These are phyloP conservation scores for Cylas formicarius DNA, from an alignment of 1,140 invertebrate genomes.

Conservation along the genomic window DNA sequence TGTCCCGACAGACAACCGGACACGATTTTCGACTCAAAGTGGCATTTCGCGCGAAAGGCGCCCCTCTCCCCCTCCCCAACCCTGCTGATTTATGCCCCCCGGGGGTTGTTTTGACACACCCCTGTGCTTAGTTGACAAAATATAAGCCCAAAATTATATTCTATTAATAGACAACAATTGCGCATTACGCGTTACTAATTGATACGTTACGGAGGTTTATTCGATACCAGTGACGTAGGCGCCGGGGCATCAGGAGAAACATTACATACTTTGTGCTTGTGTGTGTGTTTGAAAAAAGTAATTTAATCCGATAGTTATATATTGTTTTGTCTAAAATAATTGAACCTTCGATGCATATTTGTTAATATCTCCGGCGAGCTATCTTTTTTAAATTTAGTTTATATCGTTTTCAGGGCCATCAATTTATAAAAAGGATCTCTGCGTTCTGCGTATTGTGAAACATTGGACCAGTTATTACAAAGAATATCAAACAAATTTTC, in stretches of 20 bases:
- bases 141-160: conserved; percentile 23
- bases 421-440: too few relatives aligned
- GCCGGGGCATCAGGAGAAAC: too few relatives aligned
- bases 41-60: conserved; percentile 11
- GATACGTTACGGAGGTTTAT: conserved; percentile 25
- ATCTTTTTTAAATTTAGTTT: too few relatives aligned
- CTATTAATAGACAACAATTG: conserved; percentile 29
- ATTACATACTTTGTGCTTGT: too few relatives aligned
- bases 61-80: neutral
- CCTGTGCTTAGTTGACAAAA: conserved; percentile 30
- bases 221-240: conserved; percentile 9
- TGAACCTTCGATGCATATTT: too few relatives aligned
- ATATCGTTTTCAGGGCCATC: neutral
- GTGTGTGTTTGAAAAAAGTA: too few relatives aligned
- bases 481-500: too few relatives aligned
- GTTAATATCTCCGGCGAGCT: neutral
- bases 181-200: conserved; percentile 29
- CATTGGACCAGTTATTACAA: too few relatives aligned
- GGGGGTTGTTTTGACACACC: conserved; percentile 25
- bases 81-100: conserved; percentile 17
- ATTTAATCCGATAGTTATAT: too few relatives aligned
- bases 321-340: too few relatives aligned
- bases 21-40: conserved; percentile 15
- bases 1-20: conserved; percentile 21
- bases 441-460: too few relatives aligned